These are phyloP conservation scores for Nowickia ferox DNA, from an alignment of 2,888 invertebrate species.

Conservation along the genomic window DNA sequence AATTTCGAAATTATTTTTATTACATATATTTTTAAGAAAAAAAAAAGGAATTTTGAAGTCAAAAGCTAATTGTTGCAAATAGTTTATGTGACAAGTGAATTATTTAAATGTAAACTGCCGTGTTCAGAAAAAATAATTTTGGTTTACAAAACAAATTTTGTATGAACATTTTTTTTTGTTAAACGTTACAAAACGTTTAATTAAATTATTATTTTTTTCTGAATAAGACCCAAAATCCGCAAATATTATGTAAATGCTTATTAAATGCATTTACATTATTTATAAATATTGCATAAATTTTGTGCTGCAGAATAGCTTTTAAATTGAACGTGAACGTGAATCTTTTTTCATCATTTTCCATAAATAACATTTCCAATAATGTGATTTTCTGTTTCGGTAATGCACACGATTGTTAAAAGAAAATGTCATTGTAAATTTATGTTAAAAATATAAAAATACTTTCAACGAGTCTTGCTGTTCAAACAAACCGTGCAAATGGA, in stretches of 20 bases:
- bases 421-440: conserved; percentile 18
- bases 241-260: too few species aligned
- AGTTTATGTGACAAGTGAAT: neutral
- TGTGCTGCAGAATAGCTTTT: neutral
- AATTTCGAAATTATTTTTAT: neutral
- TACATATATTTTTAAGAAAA: neutral
- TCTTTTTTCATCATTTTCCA: neutral
- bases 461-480: conserved; percentile 10
- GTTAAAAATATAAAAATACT: conserved; percentile 13
- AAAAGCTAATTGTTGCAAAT: neutral
- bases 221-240: too few species aligned
- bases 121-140: too few species aligned
- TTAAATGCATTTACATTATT: too few species aligned
- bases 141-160: too few species aligned
- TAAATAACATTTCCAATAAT: neutral
- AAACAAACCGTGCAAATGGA: conserved; percentile 15
- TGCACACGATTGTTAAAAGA: neutral
- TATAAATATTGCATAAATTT: too few species aligned
- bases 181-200: too few species aligned
- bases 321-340: neutral
- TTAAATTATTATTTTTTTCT: too few species aligned
- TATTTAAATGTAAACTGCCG: neutral
- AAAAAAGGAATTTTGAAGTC: neutral
- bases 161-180: too few species aligned
- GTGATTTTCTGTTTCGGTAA: neutral